Base-by-base conservation (phyloP, 2,797 vertebrate species). In the Acanthurus lineatus region DNA sequence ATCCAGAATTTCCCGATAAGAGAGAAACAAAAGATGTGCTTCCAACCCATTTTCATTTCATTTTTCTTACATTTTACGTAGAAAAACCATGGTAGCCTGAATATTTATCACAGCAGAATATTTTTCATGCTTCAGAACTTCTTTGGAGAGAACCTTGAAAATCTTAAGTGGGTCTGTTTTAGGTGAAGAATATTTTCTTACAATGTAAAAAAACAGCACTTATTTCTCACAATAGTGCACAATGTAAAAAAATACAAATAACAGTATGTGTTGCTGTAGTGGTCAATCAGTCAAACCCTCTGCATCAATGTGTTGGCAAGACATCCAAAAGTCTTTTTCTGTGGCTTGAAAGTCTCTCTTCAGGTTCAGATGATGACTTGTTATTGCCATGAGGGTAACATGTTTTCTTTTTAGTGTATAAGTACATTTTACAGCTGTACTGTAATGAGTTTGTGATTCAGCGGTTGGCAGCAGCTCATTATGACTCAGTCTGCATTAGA, bases 381-480 rank as follows among this genome's bases (percentile, higher is more conserved):
- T 87, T 86, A 35, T 82, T 85, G 64, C 84, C 32, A 83, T 42
- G 16, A 81, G 82, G 81, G 56, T 48, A 76, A 58, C 58, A 9
- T 73, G 28, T 84, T 86, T 87, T 88, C 70, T 84, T 79, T 84
- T 86, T 73, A 19, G 64, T 87, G 40, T 82, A 73, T 86, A 83
- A 86, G 83, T 76, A 82, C 61, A 74, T 89, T 90, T 89, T 89
- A 85, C 87, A 91, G 85, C 77, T 80, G 76, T 75, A 69, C 81
- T 90, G 88, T 92, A 91, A 91, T 91, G 86, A 85, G 77, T 90
- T 78, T 82, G 82, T 89, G 89, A 92, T 84, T 92, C 89, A 89
- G 81, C 58, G 45, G 47, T 85, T 93, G 87, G 84, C 88, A 81
- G 10, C 63, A 20, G 75, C 87, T 88, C 85, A 82, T 84, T 69